These are phyloP conservation scores for Phaetusa simplex DNA, from an alignment of 2,113 vertebrate genomes.

Conservation along the genomic window DNA sequence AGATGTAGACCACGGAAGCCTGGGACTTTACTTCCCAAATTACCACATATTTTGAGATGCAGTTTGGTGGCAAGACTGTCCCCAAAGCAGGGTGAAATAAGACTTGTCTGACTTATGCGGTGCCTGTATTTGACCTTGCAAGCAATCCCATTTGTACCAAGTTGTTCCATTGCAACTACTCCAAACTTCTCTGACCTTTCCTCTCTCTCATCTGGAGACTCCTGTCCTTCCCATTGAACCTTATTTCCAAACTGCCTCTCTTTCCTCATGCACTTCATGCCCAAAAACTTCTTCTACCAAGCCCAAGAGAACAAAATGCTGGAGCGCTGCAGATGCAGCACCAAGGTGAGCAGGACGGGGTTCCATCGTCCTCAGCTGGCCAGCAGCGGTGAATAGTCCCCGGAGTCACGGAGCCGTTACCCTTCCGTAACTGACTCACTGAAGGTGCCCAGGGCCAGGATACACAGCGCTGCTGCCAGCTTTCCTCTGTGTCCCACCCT, in stretches of 20 bases:
- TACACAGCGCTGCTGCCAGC: conserved; percentile 6
- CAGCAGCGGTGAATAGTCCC: background rate
- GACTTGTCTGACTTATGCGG: background rate
- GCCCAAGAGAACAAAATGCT: background rate
- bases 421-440: background rate
- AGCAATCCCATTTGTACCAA: background rate
- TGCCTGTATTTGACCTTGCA: background rate
- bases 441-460: background rate
- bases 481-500: background rate
- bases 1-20: background rate
- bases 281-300: background rate
- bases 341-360: background rate
- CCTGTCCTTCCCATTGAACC: background rate
- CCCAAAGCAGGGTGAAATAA: background rate
- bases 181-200: background rate
- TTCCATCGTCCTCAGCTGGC: background rate
- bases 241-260: background rate
- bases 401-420: background rate
- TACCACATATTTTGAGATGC: background rate
- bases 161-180: background rate
- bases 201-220: background rate
- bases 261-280: background rate
- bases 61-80: background rate
- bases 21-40: background rate
- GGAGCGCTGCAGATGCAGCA: background rate